These are phyloP conservation scores for Gephyroberyx darwinii DNA, from an alignment of 2,797 vertebrate genomes.

Conservation along the genomic window DNA sequence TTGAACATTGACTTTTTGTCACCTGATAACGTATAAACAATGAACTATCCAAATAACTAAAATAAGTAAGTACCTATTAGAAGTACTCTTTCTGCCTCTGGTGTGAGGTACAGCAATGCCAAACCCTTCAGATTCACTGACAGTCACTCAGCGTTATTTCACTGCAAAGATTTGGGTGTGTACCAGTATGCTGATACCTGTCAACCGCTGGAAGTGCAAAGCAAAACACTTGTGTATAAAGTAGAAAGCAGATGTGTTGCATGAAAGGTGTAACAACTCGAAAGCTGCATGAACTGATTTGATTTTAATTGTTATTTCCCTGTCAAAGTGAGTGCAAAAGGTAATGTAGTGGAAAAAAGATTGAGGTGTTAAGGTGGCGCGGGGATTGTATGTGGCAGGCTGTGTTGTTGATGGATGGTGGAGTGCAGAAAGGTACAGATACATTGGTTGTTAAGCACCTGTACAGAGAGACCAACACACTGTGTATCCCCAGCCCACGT, in stretches of 20 bases:
- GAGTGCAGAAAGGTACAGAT: constrained; percentile 8
- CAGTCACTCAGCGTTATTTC: constrained; percentile 29
- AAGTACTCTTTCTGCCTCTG: constrained; percentile 32
- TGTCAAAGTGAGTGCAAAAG: constrained; percentile 20
- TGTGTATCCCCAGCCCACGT: constrained; percentile 48
- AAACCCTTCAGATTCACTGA: constrained; percentile 40
- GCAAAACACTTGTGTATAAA: no score
- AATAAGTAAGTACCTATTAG: no score
- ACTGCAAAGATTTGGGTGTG: no score
- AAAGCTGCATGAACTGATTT: constrained; percentile 32
- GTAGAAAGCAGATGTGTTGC: no score
- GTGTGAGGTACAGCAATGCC: constrained; percentile 57
- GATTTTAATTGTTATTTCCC: constrained; percentile 40
- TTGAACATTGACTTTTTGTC: no score
- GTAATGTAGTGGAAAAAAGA: constrained; percentile 6
- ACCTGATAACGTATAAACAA: no score
- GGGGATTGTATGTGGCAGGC: constrained; percentile 1
- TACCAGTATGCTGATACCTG: no score
- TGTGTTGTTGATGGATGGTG: constrained; percentile 40
- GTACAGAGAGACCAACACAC: constrained; percentile 24
- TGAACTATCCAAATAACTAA: no score
- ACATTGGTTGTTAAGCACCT: not conserved
- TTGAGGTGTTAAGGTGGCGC: not conserved
- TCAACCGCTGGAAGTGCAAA: no score
- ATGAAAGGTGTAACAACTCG: no score